Conservation (phyloP, 1,140 invertebrate species). For the Apis mellifera region DNA sequence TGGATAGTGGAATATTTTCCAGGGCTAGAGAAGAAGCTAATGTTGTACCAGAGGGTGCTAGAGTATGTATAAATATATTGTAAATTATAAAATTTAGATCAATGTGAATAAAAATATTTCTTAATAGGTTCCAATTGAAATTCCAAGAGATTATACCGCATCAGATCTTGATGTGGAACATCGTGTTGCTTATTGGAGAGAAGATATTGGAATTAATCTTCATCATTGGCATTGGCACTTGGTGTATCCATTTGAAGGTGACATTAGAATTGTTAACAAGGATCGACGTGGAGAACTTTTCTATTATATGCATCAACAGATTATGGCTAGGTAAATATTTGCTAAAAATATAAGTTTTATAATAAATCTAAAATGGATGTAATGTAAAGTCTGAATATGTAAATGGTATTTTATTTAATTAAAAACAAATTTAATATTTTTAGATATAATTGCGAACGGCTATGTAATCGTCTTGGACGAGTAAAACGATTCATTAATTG, state of each 20-base stretch:
- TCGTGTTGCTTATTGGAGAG: slow-evolving; percentile 84
- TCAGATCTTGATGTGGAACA: slow-evolving; percentile 88
- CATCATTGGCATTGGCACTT: slow-evolving; percentile 94
- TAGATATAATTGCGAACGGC: slow-evolving; percentile 88
- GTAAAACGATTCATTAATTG: slow-evolving; percentile 84
- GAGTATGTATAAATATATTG: slow-evolving; percentile 77
- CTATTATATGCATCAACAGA: slow-evolving; percentile 84
- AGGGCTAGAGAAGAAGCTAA: slow-evolving; percentile 86
- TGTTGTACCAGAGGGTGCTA: slow-evolving; percentile 84
- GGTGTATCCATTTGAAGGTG: slow-evolving; percentile 87
- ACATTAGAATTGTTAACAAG: slow-evolving; percentile 80
- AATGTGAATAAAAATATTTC: not conserved
- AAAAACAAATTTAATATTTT: slow-evolving; percentile 8
- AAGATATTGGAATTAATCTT: slow-evolving; percentile 84
- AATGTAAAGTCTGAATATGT: too few relatives aligned
- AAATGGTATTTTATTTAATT: too few relatives aligned
- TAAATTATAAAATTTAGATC: not conserved
- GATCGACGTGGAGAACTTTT: slow-evolving; percentile 84
- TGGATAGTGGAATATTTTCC: slow-evolving; percentile 87
- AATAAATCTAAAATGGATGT: too few relatives aligned
- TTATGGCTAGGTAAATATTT: slow-evolving; percentile 81
- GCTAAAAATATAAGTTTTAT: too few relatives aligned
- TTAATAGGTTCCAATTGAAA: slow-evolving; percentile 84
- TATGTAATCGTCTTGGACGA: slow-evolving; percentile 84
- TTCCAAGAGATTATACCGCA: slow-evolving; percentile 88